These are phyloP conservation scores for Cotesia typhae DNA, from an alignment of 1,140 invertebrate species.

Conservation along the genomic window DNA sequence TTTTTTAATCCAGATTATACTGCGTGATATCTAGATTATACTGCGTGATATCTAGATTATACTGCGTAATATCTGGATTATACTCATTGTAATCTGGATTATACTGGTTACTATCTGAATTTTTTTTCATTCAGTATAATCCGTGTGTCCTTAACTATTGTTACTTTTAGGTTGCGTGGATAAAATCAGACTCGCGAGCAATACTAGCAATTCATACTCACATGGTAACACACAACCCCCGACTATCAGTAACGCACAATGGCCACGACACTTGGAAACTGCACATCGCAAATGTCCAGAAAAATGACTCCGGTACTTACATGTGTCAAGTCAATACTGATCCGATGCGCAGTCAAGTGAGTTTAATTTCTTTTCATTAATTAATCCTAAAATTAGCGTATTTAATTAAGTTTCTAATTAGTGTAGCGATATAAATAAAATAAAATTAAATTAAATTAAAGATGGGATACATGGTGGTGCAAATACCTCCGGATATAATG, in stretches of 20 bases:
- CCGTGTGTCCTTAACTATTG: too few species aligned
- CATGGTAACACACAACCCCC: constrained; percentile 86
- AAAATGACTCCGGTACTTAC: constrained; percentile 87
- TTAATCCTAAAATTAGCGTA: neutral
- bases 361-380: constrained; percentile 36
- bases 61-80: too few species aligned
- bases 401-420: neutral
- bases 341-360: constrained; percentile 88
- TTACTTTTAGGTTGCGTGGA: constrained; percentile 83
- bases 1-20: too few species aligned
- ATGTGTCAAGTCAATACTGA: constrained; percentile 94
- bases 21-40: too few species aligned
- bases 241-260: constrained; percentile 87
- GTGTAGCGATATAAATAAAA: neutral
- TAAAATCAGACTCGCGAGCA: constrained; percentile 88
- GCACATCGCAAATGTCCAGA: constrained; percentile 86
- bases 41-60: too few species aligned
- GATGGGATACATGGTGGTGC: constrained; percentile 84
- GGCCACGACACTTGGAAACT: constrained; percentile 92
- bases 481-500: constrained; percentile 85
- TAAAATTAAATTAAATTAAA: constrained; percentile 57
- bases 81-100: too few species aligned
- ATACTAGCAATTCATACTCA: constrained; percentile 90
- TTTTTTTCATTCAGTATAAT: constrained; percentile 20
- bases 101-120: too few species aligned